Evolutionary conservation across 2,113 vertebrate species (phyloP).

Genomic region (Centropus bengalensis): DNA sequence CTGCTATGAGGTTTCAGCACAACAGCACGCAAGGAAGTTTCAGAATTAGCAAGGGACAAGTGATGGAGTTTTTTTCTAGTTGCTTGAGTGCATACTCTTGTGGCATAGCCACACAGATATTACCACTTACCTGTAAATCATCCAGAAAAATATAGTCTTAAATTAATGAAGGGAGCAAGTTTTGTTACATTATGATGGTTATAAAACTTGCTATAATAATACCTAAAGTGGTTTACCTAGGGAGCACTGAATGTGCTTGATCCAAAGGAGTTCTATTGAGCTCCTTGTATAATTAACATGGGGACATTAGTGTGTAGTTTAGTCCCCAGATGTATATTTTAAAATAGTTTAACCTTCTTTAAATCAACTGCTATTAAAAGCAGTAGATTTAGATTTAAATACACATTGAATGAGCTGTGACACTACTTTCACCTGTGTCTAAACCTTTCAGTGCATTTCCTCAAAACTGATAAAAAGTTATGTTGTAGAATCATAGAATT

Average conservation of each 20-base stretch:
- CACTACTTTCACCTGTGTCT: background rate
- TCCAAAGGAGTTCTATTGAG: background rate
- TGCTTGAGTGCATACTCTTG: background rate
- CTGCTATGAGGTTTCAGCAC: background rate
- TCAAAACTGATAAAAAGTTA: background rate
- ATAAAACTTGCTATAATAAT: constrained; percentile 29
- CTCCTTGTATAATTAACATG: background rate
- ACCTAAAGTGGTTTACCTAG: background rate
- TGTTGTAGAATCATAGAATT: too few species aligned
- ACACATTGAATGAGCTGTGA: background rate
- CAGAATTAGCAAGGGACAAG: constrained; percentile 7
- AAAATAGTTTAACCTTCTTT: background rate
- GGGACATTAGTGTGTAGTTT: background rate
- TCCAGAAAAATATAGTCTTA: background rate
- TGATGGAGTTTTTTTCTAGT: background rate
- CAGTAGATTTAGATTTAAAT: constrained; percentile 6
- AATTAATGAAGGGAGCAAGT: background rate
- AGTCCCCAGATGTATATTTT: constrained; percentile 22
- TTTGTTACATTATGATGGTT: background rate
- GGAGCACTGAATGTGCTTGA: background rate
- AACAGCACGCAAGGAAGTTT: constrained; percentile 14
- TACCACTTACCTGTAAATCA: background rate
- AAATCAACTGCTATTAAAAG: background rate
- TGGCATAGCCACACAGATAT: background rate
- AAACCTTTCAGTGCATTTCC: background rate